phyloP scores from a whole-genome alignment of 1,140 invertebrate genomes.

The Trichogramma pretiosum region DNA sequence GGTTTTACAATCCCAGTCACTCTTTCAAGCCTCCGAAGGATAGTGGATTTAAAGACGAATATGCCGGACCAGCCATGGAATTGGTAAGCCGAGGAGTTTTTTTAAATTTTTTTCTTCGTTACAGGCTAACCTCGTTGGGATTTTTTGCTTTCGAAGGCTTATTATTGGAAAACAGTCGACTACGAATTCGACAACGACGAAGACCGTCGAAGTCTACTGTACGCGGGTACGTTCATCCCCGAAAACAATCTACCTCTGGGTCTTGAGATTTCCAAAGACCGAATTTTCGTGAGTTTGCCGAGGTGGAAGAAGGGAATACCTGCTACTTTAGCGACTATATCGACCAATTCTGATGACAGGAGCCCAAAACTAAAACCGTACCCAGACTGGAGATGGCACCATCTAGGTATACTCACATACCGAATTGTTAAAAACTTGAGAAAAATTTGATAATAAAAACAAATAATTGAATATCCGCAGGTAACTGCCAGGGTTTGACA shows the following conservation, averaged over 20 bases:
- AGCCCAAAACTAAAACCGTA: constrained; percentile 62
- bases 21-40: constrained; percentile 22
- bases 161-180: constrained; percentile 52
- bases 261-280: constrained; percentile 56
- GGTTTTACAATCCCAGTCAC: constrained; percentile 21
- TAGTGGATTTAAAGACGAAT: constrained; percentile 26
- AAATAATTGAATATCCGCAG: too few relatives aligned
- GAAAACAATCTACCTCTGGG: constrained; percentile 67
- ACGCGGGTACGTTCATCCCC: constrained; percentile 52
- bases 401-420: constrained; percentile 46
- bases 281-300: constrained; percentile 60
- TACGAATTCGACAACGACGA: constrained; percentile 47
- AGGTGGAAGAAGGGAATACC: constrained; percentile 76
- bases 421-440: too few relatives aligned
- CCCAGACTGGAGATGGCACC: constrained; percentile 65
- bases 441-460: too few relatives aligned
- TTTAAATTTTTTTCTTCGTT: constrained; percentile 3
- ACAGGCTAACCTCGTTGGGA: not conserved
- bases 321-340: constrained; percentile 55
- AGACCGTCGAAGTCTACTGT: constrained; percentile 43
- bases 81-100: constrained; percentile 24
- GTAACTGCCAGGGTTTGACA: constrained; percentile 55
- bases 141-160: constrained; percentile 32
- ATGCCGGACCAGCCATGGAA: constrained; percentile 39
- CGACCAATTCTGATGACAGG: constrained; percentile 44